Base-by-base conservation (phyloP, 1,140 invertebrate genomes). In the Bombus fervidus region DNA sequence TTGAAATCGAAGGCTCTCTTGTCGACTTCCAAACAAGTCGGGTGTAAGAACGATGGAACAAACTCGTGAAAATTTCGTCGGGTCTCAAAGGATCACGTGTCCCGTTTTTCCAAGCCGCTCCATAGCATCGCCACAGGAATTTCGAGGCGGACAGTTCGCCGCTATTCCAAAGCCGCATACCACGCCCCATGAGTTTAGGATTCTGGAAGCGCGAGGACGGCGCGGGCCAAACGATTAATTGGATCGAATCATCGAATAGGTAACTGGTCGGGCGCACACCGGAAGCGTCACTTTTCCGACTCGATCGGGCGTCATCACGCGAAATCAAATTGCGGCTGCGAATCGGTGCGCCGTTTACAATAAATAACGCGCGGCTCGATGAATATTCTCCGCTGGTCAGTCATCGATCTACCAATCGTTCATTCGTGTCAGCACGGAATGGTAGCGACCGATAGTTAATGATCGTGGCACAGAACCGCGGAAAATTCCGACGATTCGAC, bases 161-260 rank as follows among this genome's bases (percentile, higher is more conserved):
- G 57, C 57, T 13, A 77, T 62, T 39, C 12, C 72, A 1, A 25
- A 37, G 57, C 75, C 34, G 28, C 47, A 41, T 62, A n/a, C 34
- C 75, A 9, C 73, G 75, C 12, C 57, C 28, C 59, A 39, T 18
- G 37, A n/a, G 59, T 66, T n/a, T 1, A 69, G 78, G 8, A 68
- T 79, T 47, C 39, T 47, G 43, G 62, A 18, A 68, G 31, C 31
- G 62, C 3, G 57, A 34, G 31, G 0, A 3, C 28, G 25, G 15
- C 3, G 43, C 22, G 12, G 66, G 31, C 66, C 66, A 34, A 6
- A 41, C 79, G 43, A 78, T 78, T 83, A 83, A 83, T 77, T 83
- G 73, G 73, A 83, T 83, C 81, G 81, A 83, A 83, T 83, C 62
- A 83, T 83, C 39, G 81, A 59, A n/a, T 22, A 43, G 43, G 28